Conservation (phyloP, 2,113 vertebrate species). For the Centropus bengalensis region DNA sequence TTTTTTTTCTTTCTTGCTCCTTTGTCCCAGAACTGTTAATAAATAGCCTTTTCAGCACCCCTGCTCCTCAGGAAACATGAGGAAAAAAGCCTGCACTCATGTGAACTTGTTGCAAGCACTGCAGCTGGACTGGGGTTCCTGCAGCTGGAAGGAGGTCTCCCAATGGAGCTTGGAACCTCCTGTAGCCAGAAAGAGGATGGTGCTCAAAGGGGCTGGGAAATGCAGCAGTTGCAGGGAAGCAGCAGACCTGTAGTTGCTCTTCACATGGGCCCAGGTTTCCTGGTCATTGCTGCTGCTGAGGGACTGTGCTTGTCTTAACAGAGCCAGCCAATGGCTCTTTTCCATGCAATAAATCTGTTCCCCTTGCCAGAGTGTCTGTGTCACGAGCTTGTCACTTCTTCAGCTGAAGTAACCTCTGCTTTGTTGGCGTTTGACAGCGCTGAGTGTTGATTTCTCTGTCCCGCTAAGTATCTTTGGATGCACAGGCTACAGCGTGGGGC, state of each 20-base stretch:
- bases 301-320: not conserved
- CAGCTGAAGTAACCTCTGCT: not conserved
- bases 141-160: not conserved
- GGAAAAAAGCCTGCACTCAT: not conserved
- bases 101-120: not conserved
- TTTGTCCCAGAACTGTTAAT: constrained; percentile 38
- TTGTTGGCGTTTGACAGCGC: not conserved
- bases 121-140: not conserved
- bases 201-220: not conserved
- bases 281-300: not conserved
- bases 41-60: constrained; percentile 13
- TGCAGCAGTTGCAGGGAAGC: not conserved
- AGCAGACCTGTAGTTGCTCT: not conserved
- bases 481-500: not conserved
- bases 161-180: not conserved
- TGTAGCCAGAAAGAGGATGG: fast-evolving
- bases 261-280: not conserved
- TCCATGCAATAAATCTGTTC: not conserved
- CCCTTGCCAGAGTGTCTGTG: not conserved
- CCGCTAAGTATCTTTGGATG: not conserved
- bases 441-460: not conserved
- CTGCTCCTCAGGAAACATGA: not conserved
- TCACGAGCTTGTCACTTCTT: not conserved
- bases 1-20: constrained; percentile 1
- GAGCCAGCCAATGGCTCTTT: not conserved